Conservation (phyloP, 2,888 invertebrate species). For the Adelognathus sp. region DNA sequence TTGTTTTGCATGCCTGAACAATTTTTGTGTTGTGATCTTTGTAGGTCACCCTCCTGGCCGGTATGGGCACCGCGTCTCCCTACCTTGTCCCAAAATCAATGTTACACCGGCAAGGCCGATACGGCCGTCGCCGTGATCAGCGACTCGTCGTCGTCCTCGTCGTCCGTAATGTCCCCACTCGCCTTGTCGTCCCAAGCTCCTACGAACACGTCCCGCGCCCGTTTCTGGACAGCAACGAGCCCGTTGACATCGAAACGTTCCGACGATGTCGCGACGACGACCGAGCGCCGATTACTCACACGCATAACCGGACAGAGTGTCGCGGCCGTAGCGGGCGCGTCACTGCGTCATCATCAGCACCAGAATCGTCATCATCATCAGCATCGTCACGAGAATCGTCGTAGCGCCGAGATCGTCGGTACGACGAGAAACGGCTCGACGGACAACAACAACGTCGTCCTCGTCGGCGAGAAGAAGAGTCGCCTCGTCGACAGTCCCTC, state of each 20-base stretch:
- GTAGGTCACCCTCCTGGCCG: slow-evolving; percentile 85
- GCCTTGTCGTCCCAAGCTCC: slow-evolving; percentile 72
- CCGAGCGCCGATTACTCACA: neutral
- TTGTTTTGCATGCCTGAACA: slow-evolving; percentile 81
- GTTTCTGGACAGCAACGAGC: slow-evolving; percentile 74
- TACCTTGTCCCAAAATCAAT: slow-evolving; percentile 76
- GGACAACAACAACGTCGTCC: slow-evolving; percentile 61
- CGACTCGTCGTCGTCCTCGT: slow-evolving; percentile 36
- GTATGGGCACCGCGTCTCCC: slow-evolving; percentile 82
- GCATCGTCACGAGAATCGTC: slow-evolving; percentile 7
- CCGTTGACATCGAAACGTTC: slow-evolving; percentile 64
- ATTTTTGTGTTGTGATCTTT: slow-evolving; percentile 81
- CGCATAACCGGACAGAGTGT: slow-evolving; percentile 1
- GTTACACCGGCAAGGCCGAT: slow-evolving; percentile 62
- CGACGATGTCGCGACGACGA: slow-evolving; percentile 2
- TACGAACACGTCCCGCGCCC: slow-evolving; percentile 71
- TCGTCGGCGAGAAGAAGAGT: slow-evolving; percentile 13
- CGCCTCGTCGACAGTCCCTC: neutral
- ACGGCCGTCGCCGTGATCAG: slow-evolving; percentile 56
- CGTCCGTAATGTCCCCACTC: slow-evolving; percentile 65
- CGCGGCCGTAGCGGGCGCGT: slow-evolving; percentile 24
- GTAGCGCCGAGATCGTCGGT: neutral
- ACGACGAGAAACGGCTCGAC: slow-evolving; percentile 23
- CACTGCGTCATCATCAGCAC: slow-evolving; percentile 3
- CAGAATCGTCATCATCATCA: neutral